Percentiles rank a stretch among this genome's conserved stretches.
Evolutionary conservation across 2,888 invertebrate species (phyloP).

Genomic region (Himalopsyche kuldschensis): DNA sequence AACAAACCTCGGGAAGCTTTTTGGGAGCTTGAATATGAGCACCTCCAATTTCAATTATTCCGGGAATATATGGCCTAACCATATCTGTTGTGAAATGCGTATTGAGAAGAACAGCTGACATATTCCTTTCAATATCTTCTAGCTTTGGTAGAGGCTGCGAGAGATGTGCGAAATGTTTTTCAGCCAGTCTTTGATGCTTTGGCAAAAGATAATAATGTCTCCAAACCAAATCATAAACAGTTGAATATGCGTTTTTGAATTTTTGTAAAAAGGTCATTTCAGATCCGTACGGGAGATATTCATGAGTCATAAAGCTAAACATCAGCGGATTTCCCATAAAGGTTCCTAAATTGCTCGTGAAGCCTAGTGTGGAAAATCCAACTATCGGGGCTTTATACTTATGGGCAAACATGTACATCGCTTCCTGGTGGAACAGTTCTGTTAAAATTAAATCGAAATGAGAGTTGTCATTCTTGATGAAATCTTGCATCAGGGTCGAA

Average conservation of each 20-base stretch:
- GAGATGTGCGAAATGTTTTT: slow-evolving; percentile 45
- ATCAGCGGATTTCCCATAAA: slow-evolving; percentile 40
- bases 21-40: slow-evolving; percentile 54
- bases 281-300: slow-evolving; percentile 47
- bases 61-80: slow-evolving; percentile 50
- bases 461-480: slow-evolving; percentile 40
- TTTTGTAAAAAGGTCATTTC: slow-evolving; percentile 55
- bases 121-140: slow-evolving; percentile 50
- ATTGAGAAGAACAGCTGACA: slow-evolving; percentile 55
- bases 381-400: slow-evolving; percentile 42
- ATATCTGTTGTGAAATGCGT: slow-evolving; percentile 53
- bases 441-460: slow-evolving; percentile 43
- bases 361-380: slow-evolving; percentile 38
- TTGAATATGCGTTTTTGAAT: slow-evolving; percentile 47
- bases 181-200: slow-evolving; percentile 46
- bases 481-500: slow-evolving; percentile 33
- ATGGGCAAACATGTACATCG: slow-evolving; percentile 43
- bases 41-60: slow-evolving; percentile 59
- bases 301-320: slow-evolving; percentile 53
- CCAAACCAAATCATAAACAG: slow-evolving; percentile 46
- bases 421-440: slow-evolving; percentile 43
- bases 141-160: slow-evolving; percentile 48
- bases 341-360: slow-evolving; percentile 38
- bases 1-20: slow-evolving; percentile 41
- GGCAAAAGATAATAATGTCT: slow-evolving; percentile 46